Base-by-base conservation (phyloP, 2,113 vertebrate species). In the Phylloscopus trochilus region DNA sequence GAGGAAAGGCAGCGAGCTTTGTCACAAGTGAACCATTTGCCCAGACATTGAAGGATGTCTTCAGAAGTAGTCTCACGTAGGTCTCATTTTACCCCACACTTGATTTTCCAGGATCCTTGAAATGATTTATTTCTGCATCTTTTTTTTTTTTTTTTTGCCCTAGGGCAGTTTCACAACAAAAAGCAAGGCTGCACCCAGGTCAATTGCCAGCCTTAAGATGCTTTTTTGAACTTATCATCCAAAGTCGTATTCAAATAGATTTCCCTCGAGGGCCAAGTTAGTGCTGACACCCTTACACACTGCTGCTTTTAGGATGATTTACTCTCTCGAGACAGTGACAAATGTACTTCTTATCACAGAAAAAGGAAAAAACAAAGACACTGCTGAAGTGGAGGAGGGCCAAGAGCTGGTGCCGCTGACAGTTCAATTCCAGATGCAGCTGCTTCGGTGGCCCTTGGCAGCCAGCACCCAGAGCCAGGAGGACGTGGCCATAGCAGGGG, bases 381-480 rank as follows among this genome's bases (percentile, higher is more conserved):
- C 66, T n/a, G 8, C 30, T 7, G 81, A 69, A 52, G 77, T 18
- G 3, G 79, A 90, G 11, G 49, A 49, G 2, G 23, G 24, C 15
- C 64, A n/a, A 28, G 53, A 47, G 19, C 91, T 66, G 0, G 95
- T 96, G 60, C 97, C 98, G 0, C 87, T 98, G 80, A 98, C 97
- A 0, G 97, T 99, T 91, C 98, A 98, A 24, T 91, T 99, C 55
- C 97, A 97, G 30, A 58, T 99, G 79, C 97, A 98, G 87, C 93
- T 99, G 59, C 77, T 90, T 41, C 98, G 98, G 74, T 98, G 97
- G 98, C 94, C 81, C 59, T 62, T 47, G 15, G 49, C 77, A 39
- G 67, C 92, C 20, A 52, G 84, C 41, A 75, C 90, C 67, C 33
- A 43, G 63, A 64, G 69, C 33, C 53, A 26, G 33, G 70, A 64